Conservation (phyloP, 2,113 vertebrate species). For the Ptychochromis oligacanthus region DNA sequence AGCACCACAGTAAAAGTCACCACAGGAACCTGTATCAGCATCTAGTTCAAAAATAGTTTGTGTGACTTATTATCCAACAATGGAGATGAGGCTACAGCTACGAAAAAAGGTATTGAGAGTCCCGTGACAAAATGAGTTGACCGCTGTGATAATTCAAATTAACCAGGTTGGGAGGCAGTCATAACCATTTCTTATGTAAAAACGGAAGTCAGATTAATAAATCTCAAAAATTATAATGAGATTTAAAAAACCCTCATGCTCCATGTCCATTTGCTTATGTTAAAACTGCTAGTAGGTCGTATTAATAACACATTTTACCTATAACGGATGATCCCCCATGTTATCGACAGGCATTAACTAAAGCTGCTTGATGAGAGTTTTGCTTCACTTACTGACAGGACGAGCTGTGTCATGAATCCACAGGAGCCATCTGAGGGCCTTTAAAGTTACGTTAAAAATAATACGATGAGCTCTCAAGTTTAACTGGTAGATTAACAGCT, state of each 20-base stretch:
- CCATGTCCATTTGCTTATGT: background rate
- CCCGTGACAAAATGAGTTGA: too few relatives aligned
- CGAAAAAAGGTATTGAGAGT: background rate
- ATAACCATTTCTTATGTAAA: too few relatives aligned
- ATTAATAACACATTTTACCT: background rate
- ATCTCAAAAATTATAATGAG: background rate
- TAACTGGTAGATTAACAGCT: background rate
- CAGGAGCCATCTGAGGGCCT: background rate
- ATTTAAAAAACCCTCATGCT: background rate
- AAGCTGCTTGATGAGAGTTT: background rate
- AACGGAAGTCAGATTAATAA: too few relatives aligned
- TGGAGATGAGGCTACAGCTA: background rate
- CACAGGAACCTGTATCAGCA: background rate
- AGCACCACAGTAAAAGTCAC: background rate
- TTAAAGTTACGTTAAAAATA: background rate
- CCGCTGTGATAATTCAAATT: too few relatives aligned
- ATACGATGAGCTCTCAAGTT: background rate
- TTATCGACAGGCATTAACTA: background rate
- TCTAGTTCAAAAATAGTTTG: background rate
- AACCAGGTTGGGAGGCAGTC: too few relatives aligned
- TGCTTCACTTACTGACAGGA: background rate
- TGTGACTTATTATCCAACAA: background rate
- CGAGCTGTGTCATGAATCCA: background rate
- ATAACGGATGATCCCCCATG: too few relatives aligned
- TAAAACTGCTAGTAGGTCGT: background rate